A percentile compares a stretch with the other conserved stretches of the same genome.
Conservation (phyloP, 2,113 vertebrate genomes). For the Elachura formosa region DNA sequence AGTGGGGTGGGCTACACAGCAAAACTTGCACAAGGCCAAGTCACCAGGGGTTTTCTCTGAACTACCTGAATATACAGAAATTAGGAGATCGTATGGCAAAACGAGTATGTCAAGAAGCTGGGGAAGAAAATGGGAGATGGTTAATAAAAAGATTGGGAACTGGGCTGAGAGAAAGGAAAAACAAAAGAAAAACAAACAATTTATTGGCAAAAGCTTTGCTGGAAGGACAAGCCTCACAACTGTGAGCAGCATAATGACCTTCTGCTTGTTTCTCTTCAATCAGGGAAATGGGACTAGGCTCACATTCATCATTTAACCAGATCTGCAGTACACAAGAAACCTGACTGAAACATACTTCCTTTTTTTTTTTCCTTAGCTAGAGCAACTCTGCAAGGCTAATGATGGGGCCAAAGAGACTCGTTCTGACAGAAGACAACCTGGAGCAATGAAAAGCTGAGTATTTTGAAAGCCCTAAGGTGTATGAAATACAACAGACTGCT, state of each 20-base stretch:
- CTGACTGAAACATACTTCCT: neutral
- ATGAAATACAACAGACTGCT: neutral
- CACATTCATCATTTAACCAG: neutral
- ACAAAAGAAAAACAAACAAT: neutral
- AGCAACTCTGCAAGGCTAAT: neutral
- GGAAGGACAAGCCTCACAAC: neutral
- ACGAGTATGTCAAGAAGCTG: neutral
- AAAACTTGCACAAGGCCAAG: neutral
- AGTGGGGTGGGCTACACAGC: neutral
- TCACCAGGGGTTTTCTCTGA: neutral
- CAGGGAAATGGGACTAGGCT: neutral
- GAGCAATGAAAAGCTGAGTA: neutral
- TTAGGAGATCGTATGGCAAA: neutral
- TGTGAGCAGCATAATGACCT: neutral
- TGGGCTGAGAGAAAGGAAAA: neutral
- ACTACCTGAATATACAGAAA: neutral
- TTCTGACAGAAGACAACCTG: neutral
- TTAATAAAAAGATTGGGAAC: neutral
- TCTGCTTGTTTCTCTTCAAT: neutral
- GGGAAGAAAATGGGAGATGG: neutral
- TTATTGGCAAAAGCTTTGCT: neutral
- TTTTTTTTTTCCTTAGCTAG: neutral
- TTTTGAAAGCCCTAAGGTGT: neutral
- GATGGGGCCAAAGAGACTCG: neutral
- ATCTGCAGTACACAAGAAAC: neutral